Evolutionary conservation across 2,888 invertebrate species (phyloP), one percentile per base, ranked within the genome.

Genomic region (Diaphora mendica): DNA sequence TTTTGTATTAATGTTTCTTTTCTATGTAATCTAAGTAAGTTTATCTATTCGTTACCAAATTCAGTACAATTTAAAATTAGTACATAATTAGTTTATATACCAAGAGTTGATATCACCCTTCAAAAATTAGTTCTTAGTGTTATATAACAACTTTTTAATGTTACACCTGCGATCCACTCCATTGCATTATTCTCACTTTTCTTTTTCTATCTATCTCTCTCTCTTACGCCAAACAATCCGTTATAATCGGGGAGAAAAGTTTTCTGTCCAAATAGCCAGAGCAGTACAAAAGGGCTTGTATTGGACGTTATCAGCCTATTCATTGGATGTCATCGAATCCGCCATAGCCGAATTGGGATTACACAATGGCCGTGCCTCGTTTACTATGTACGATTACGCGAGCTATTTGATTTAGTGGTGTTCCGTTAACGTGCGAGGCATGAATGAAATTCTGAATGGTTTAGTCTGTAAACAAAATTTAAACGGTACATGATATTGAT

Each of bases 241-340:
- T 78, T 80, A 79, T 75, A 35, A 72, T 70, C 65, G 68, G 77
- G 76, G 72, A 77, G 80, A 82, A 79, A 82, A 80, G 69, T 79
- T 76, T 75, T 78, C 76, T 74, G 77, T 79, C 82, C 80, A 81
- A 82, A 86, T 85, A 79, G 75, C 77, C 77, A 69, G 76, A 77
- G 74, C 70, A 73, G 30, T 71, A 82, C 82, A 84, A 85, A 82
- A 81, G 82, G 81, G 81, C 78, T 75, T 85, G 83, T 82, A 78
- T 81, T 76, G 77, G 84, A 86, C 83, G 85, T 83, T 86, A 87
- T 85, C 84, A 82, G 76, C 70, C 86, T 80, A 87, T 88, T 89
- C 85, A 86, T 79, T 79, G 79, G 82, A 87, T 87, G 90, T 88
- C 90, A 88, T 90, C 88, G 88, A 81, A 85, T 87, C 84, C 80